Base-by-base conservation (phyloP, 2,888 invertebrate species). In the Orthosia cruda region DNA sequence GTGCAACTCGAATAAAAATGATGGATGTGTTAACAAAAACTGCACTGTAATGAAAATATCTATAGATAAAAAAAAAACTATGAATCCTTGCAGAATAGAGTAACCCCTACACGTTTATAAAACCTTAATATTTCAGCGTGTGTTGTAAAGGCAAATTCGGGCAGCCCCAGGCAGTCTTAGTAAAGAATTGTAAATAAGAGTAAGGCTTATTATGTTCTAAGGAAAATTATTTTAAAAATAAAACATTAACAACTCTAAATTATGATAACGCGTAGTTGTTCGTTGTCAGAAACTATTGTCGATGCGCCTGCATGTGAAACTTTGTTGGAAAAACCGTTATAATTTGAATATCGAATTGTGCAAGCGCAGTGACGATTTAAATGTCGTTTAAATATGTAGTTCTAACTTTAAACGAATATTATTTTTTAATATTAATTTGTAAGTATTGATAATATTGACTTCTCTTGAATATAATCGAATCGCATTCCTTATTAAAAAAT, bases 101-200 rank as follows among this genome's bases (percentile, higher is more conserved):
- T 63, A 66, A 66, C 18, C 49, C 61, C 18, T 57, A 50, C 13
- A 26, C 5, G 23, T 78, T 50, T 83, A 59, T 71, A 80, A 75
- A 82, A 71, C 49, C 71, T 65, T 74, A 62, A 63, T 62, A 64
- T 26, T 32, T 61, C 26, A 57, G 75, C 49, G 18, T 23, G 20
- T 65, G 52, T 32, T 64, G 20, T 55, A 45, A 74, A 13, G 69
- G 59, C 15, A 74, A 66, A 32, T 54, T 45, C 32, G 32, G 83
- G 66, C 71, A 67, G 62, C 62, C 65, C 20, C 55, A 15, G 70
- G 68, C 84, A 74, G 76, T 58, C 81, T 40, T 50, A 40, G 63
- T 70, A 62, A 50, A 68, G 47, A 71, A 64, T n/a, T 84, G 65
- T 84, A 75, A 40, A 75, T 82, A 82, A 69, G 68, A 84, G 40